These are phyloP conservation scores for Drosophila bocki DNA, from an alignment of 1,140 invertebrate genomes.

Conservation along the genomic window DNA sequence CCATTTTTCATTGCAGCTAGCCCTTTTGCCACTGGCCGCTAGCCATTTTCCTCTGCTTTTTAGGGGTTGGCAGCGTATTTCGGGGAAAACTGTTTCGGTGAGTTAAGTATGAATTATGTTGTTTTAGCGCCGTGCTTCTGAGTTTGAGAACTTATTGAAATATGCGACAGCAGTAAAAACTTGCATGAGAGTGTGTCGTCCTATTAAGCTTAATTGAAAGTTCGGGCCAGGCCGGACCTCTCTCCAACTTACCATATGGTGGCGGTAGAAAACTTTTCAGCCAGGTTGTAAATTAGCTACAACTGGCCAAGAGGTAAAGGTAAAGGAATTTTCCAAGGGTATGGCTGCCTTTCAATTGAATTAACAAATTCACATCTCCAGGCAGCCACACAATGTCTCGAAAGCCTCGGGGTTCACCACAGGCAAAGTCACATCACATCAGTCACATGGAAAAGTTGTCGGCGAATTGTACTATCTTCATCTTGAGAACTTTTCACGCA, in stretches of 20 bases:
- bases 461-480: slow-evolving; percentile 45
- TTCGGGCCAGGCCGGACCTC: slow-evolving; percentile 26
- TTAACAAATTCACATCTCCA: slow-evolving; percentile 20
- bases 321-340: slow-evolving; percentile 19
- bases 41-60: slow-evolving; percentile 38
- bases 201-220: slow-evolving; percentile 78
- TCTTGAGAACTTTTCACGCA: slow-evolving; percentile 67
- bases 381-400: slow-evolving; percentile 11
- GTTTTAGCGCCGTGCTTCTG: slow-evolving; percentile 62
- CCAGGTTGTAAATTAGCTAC: slow-evolving; percentile 71
- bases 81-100: slow-evolving; percentile 76
- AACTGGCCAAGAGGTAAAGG: slow-evolving; percentile 35
- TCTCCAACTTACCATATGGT: slow-evolving; percentile 60
- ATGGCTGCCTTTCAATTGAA: slow-evolving; percentile 25
- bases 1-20: slow-evolving; percentile 69
- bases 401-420: slow-evolving; percentile 13
- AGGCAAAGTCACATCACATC: slow-evolving; percentile 44
- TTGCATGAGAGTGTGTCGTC: slow-evolving; percentile 71
- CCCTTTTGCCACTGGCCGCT: slow-evolving; percentile 34
- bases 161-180: slow-evolving; percentile 63
- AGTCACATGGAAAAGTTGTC: slow-evolving; percentile 44
- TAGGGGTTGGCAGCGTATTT: slow-evolving; percentile 32
- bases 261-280: slow-evolving; percentile 49
- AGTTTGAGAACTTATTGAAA: slow-evolving; percentile 83
- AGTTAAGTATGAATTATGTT: slow-evolving; percentile 84